These are phyloP conservation scores for Drosophila kuntzei DNA, from an alignment of 2,888 invertebrate genomes.

Conservation along the genomic window DNA sequence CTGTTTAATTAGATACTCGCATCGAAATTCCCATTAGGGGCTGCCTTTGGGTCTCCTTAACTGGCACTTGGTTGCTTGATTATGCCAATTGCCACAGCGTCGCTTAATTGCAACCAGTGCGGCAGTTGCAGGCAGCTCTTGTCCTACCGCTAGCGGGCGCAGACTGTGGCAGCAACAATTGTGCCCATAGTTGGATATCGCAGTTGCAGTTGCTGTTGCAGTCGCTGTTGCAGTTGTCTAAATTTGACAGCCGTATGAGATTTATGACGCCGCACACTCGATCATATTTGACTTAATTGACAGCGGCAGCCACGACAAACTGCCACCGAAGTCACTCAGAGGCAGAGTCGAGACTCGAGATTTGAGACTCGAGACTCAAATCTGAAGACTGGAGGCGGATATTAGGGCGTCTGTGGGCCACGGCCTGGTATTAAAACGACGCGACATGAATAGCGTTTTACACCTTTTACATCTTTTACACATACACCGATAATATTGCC, in stretches of 20 bases:
- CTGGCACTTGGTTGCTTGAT: constrained; percentile 50
- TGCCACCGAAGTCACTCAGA: constrained; percentile 62
- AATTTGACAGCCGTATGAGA: constrained; percentile 73
- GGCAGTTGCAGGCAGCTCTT: constrained; percentile 7
- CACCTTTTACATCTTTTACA: constrained; percentile 7
- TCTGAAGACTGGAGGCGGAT: constrained; percentile 29
- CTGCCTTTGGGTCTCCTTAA: constrained; percentile 21
- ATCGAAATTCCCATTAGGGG: constrained; percentile 25
- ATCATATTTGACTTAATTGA: constrained; percentile 76
- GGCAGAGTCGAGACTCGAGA: constrained; percentile 3
- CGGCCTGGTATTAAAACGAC: constrained; percentile 22
- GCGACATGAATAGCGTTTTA: constrained; percentile 14
- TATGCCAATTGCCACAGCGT: constrained; percentile 56
- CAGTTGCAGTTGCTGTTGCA: constrained; percentile 15
- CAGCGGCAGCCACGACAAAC: constrained; percentile 75
- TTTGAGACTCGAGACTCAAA: background rate
- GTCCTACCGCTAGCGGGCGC: constrained; percentile 1
- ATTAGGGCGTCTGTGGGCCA: constrained; percentile 32
- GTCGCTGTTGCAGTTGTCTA: constrained; percentile 64
- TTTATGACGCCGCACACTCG: constrained; percentile 78
- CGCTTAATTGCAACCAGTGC: constrained; percentile 60
- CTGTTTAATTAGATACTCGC: constrained; percentile 20
- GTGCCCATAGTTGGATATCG: constrained; percentile 53
- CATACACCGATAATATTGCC: background rate
- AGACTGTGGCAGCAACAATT: constrained; percentile 21